Percentiles rank a stretch among this genome's conserved stretches.
These are phyloP conservation scores for Strigamia maritima DNA, from an alignment of 2,888 invertebrate genomes.

Conservation along the genomic window DNA sequence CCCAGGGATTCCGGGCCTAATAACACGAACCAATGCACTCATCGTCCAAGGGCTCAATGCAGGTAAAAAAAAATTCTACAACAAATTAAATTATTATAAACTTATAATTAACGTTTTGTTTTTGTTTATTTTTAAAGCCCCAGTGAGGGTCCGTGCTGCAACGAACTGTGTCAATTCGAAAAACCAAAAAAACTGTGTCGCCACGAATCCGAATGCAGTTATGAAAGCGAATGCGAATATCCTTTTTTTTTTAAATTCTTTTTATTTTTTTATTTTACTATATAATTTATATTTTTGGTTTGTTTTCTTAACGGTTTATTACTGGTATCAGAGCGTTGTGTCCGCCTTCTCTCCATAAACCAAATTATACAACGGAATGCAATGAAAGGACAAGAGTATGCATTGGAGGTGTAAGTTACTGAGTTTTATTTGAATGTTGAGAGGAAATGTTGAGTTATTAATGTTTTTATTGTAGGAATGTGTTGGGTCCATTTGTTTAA, in stretches of 20 bases:
- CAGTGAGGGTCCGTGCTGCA: conserved; percentile 96
- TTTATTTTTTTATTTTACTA: not conserved
- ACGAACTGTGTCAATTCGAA: conserved; percentile 69
- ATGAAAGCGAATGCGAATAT: conserved; percentile 76
- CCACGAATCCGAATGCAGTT: conserved; percentile 70
- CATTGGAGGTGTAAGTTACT: conserved; percentile 63
- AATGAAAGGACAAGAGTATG: conserved; percentile 85
- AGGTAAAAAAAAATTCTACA: conserved; percentile 57
- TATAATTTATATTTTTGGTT: too few relatives aligned
- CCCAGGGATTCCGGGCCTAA: conserved; percentile 59
- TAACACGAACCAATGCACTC: conserved; percentile 73
- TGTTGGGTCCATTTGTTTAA: conserved; percentile 89
- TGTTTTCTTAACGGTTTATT: not conserved
- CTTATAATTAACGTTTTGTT: not conserved
- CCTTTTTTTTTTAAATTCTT: conserved; percentile 46
- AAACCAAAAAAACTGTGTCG: conserved; percentile 47
- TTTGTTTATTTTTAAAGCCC: conserved; percentile 63
- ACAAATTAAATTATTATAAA: conserved; percentile 1
- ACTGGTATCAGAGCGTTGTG: conserved; percentile 51
- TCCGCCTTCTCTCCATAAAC: conserved; percentile 73
- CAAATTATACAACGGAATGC: conserved; percentile 80
- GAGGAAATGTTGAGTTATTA: not conserved
- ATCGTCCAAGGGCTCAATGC: conserved; percentile 74
- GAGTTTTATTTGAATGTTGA: not conserved
- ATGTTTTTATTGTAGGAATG: conserved; percentile 61